phyloP scores from a whole-genome alignment of 2,797 vertebrate genomes.

The Anguilla obscura region DNA sequence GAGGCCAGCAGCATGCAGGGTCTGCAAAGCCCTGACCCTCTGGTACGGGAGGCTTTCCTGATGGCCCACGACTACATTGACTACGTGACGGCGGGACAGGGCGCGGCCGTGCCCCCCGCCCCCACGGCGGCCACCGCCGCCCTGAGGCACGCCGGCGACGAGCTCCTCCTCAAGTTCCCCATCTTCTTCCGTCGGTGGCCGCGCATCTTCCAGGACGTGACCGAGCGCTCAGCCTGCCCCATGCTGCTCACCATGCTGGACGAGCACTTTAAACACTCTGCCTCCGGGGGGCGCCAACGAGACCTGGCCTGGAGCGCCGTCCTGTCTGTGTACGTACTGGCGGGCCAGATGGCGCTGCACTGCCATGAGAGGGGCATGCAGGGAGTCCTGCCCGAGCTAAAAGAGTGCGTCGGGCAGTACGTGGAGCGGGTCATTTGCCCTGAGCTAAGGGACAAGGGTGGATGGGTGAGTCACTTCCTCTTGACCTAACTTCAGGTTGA shows the following conservation, averaged over 20 bases:
- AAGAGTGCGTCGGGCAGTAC: conserved; percentile 69
- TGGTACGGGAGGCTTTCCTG: conserved; percentile 71
- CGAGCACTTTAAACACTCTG: conserved; percentile 65
- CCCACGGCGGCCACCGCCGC: conserved; percentile 62
- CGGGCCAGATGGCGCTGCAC: conserved; percentile 76
- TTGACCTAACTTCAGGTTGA: not conserved
- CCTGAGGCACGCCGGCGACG: conserved; percentile 70
- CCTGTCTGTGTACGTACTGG: conserved; percentile 74
- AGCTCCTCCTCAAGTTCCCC: conserved; percentile 71
- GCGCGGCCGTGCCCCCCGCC: conserved; percentile 49
- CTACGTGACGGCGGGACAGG: conserved; percentile 65
- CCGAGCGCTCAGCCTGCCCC: conserved; percentile 62
- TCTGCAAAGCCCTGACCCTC: conserved; percentile 62
- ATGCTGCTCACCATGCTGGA: conserved; percentile 70
- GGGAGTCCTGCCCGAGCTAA: conserved; percentile 63
- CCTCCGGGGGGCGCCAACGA: conserved; percentile 48
- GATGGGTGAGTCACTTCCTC: conserved; percentile 67
- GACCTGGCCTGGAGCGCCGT: conserved; percentile 74
- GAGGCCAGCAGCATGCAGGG: conserved; percentile 51
- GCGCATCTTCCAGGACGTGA: conserved; percentile 71
- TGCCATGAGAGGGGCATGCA: conserved; percentile 69
- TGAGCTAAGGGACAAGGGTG: conserved; percentile 67
- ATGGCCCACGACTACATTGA: conserved; percentile 73
- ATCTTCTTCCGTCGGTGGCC: conserved; percentile 80
- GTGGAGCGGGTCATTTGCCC: conserved; percentile 75